Evolutionary conservation across 2,113 vertebrate species (phyloP), one percentile per base, ranked within the genome.

Genomic region (Serinus canaria): DNA sequence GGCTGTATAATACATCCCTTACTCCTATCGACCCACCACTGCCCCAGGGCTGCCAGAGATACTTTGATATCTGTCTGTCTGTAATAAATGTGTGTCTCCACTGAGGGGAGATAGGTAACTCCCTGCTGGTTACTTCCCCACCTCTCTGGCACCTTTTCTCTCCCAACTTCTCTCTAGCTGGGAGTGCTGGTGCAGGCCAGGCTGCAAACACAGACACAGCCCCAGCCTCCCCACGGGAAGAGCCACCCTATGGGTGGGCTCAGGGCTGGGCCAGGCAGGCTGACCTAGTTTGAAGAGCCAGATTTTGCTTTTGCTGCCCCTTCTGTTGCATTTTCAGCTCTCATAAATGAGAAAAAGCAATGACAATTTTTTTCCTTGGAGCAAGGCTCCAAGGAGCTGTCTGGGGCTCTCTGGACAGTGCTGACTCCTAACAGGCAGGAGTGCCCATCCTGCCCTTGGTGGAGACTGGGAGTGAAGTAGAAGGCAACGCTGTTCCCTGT

Each of bases 171-270:
- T 55, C 50, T 68, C 56, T 6, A 35, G 30, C 31, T 83, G 27
- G 30, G 27, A 69, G 21, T 4, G 21, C 20, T 0, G 0, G 23
- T 18, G 33, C 18, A 31, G 30, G 13, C 24, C 41, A 66, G 25
- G 39, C 58, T 46, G 21, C 69, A 41, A 33, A 28, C 16, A 23
- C 30, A 31, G 28, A 31, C 16, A 70, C n/a, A 55, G n/a, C 30
- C 39, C 23, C 28, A 35, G 47, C 30, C 49, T 75, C 19, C 33
- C 43, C 6, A 23, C 0, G 1, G 50, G 43, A 66, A 41, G 13
- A 25, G 22, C 24, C 59, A 66, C 24, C 13, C 56, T 11, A 0
- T 21, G 50, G 10, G 4, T 62, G 55, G 41, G 28, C 31, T 82
- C 68, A 44, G 41, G 11, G 3, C 2, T 2, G 21, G n/a, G 6